Evolutionary conservation across 2,113 vertebrate genomes (phyloP).

Genomic region (Pterocles gutturalis): DNA sequence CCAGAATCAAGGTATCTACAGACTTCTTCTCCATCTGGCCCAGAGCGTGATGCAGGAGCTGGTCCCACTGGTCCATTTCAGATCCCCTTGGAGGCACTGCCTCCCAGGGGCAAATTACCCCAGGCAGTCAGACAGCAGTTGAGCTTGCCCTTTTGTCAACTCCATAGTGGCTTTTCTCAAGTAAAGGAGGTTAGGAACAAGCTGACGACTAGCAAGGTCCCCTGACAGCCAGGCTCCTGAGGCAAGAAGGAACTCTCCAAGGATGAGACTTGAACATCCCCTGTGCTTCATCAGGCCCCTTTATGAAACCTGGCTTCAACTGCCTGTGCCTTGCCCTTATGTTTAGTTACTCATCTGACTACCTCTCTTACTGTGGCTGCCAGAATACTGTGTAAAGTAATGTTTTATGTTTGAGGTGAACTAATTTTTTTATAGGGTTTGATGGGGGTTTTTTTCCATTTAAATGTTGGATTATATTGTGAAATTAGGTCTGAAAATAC

Average conservation of each 20-base stretch:
- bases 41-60: neutral
- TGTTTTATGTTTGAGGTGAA: neutral
- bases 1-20: neutral
- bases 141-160: neutral
- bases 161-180: neutral
- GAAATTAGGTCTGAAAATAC: neutral
- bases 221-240: neutral
- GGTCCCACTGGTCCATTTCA: neutral
- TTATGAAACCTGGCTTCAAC: neutral
- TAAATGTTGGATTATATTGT: neutral
- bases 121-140: neutral
- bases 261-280: fast-evolving
- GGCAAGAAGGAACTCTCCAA: neutral
- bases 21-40: neutral
- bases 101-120: neutral
- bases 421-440: neutral
- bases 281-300: neutral
- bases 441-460: neutral
- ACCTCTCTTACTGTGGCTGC: neutral
- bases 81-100: neutral
- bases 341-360: neutral
- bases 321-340: neutral
- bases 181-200: neutral
- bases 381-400: neutral
- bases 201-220: neutral